phyloP scores from a whole-genome alignment of 64 coral and sea anemone species.

The Montipora sp. region DNA sequence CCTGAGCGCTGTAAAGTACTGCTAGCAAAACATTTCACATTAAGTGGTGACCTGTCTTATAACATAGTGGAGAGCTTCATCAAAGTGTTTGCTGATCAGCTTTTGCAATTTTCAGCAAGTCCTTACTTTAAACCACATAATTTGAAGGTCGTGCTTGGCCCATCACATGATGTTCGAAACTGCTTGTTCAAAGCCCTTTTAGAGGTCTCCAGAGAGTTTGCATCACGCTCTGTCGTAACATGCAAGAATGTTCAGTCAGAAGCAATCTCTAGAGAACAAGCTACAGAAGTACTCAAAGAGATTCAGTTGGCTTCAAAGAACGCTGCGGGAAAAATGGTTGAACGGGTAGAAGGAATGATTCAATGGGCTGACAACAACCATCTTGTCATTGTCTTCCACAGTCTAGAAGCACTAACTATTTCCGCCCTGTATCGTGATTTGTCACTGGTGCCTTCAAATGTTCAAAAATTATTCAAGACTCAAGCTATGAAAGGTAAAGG shows the following conservation, averaged over 20 bases:
- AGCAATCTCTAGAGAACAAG: slow-evolving; percentile 51
- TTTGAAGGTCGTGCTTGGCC: slow-evolving; percentile 59
- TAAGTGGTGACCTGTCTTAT: slow-evolving; percentile 65
- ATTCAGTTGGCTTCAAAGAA: slow-evolving; percentile 30
- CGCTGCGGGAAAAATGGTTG: slow-evolving; percentile 70
- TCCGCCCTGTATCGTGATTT: slow-evolving; percentile 71
- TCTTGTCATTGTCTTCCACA: slow-evolving; percentile 77
- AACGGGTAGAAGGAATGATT: slow-evolving; percentile 85
- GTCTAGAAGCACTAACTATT: slow-evolving; percentile 65
- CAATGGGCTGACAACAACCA: slow-evolving; percentile 88
- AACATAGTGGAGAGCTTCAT: slow-evolving; percentile 76
- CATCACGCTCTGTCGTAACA: slow-evolving; percentile 68
- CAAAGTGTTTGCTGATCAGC: slow-evolving; percentile 77
- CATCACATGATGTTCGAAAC: slow-evolving; percentile 66
- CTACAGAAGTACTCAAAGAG: slow-evolving; percentile 30
- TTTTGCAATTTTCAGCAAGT: slow-evolving; percentile 84
- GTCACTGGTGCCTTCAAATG: slow-evolving; percentile 50
- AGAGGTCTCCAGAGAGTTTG: slow-evolving; percentile 85
- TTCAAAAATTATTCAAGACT: slow-evolving; percentile 71
- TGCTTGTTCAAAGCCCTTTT: slow-evolving; percentile 75
- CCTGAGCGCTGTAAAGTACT: slow-evolving; percentile 32
- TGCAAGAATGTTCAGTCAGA: slow-evolving; percentile 59
- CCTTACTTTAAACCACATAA: slow-evolving; percentile 79
- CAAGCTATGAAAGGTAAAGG: slow-evolving; percentile 46
- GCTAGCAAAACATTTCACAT: slow-evolving; percentile 62